Conservation (phyloP, 2,113 vertebrate genomes). For the Petromus typicus region DNA sequence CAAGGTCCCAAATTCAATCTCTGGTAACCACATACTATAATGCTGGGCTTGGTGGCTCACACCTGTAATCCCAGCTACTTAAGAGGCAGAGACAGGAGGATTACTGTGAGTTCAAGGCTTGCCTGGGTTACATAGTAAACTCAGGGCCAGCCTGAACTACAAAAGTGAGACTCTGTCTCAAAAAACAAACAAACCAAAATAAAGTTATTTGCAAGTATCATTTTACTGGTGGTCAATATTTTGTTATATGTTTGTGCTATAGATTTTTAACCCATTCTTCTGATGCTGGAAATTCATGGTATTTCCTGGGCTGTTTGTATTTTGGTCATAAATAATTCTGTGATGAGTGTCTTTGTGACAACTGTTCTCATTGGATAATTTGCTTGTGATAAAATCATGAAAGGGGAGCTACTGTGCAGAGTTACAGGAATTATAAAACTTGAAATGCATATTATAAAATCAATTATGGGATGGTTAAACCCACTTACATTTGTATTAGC, state of each 20-base stretch:
- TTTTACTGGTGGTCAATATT: background rate
- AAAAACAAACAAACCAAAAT: no score
- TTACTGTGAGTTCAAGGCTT: no score
- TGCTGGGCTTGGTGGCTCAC: no score
- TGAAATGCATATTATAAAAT: background rate
- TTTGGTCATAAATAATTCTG: background rate
- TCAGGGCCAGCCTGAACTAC: no score
- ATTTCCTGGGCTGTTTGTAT: background rate
- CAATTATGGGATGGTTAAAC: constrained; percentile 26
- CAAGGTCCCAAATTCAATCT: no score
- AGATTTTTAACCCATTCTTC: background rate
- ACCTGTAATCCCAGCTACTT: no score
- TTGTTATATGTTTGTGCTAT: background rate
- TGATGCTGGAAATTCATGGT: background rate
- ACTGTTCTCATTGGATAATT: background rate
- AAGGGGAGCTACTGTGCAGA: background rate
- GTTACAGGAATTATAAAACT: background rate
- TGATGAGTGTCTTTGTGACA: background rate
- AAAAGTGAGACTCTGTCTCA: no score
- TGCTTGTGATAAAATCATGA: background rate
- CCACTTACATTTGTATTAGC: background rate
- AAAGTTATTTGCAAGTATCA: background rate
- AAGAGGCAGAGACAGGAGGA: no score
- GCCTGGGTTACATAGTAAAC: no score
- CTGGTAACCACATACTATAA: no score